Base-by-base conservation (phyloP, 2,888 invertebrate genomes). In the Rotaria magnacalcarata region DNA sequence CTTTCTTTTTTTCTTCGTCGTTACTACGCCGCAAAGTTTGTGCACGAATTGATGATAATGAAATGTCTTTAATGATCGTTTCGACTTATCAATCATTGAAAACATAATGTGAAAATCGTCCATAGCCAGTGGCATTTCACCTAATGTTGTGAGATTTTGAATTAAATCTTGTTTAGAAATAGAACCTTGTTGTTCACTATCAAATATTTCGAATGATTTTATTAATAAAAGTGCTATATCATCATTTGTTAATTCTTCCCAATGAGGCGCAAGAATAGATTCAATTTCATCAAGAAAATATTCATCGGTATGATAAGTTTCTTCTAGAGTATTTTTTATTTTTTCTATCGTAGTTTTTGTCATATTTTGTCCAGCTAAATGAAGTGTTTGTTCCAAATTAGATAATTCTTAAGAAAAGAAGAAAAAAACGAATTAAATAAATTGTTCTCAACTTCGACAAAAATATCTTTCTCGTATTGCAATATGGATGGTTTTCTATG, bases 21-120 rank as follows among this genome's bases (percentile, higher is more conserved):
- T 80, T 80, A 14, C n/a, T 47, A n/a, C 47, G 11, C 47, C n/a
- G n/a, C 80, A 80, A 4, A 80, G 47, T 24, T 24, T 80, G 4
- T 21, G 47, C 0, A 80, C n/a, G n/a, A 80, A 80, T n/a, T 80
- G 10, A 41, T 47, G 7, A n/a, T 80, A 80, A 47, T 80, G 8
- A 47, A 80, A 80, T 67, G 11, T 41, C 14, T 67, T 67, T 47
- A 4, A 14, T 16, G 67, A 27, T 27, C 10, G 27, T 5, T 67
- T 67, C 8, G 47, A 43, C 0, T 43, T 5, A 24, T 80, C 24
- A 3, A 80, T 5, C 4, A 80, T 24, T 24, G 80, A 47, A 80
- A 47, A 80, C 80, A 80, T 80, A n/a, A 80, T 43, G 47, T 80
- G 24, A n/a, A 80, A 47, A 80, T 80, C 80, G 47, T 43, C n/a